These are phyloP conservation scores for Xestia rhomboidea DNA, from an alignment of 2,888 invertebrate genomes.

Conservation along the genomic window DNA sequence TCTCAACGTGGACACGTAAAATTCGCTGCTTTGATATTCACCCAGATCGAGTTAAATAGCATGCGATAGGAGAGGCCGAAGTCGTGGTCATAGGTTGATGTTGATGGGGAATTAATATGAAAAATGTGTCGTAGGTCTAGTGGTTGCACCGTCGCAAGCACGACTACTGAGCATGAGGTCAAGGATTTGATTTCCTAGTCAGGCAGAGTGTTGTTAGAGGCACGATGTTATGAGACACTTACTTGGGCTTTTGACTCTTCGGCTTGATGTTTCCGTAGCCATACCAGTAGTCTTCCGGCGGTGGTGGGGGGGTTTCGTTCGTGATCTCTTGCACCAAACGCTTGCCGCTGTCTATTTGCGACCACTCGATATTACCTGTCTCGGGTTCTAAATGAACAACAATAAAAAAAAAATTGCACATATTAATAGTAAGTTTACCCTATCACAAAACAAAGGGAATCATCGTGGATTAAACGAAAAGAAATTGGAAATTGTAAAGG, in stretches of 20 bases:
- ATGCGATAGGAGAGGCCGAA: background rate
- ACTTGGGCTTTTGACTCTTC: slow-evolving; percentile 42
- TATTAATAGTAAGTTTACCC: background rate
- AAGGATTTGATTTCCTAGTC: background rate
- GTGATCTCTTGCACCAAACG: slow-evolving; percentile 84
- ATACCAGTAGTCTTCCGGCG: slow-evolving; percentile 79
- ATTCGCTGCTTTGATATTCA: too few species aligned
- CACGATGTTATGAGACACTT: slow-evolving; percentile 5
- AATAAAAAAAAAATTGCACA: background rate
- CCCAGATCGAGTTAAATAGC: background rate
- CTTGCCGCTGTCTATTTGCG: slow-evolving; percentile 75
- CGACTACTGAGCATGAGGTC: background rate
- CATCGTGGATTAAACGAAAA: background rate
- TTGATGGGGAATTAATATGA: background rate
- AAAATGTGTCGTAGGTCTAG: too few species aligned
- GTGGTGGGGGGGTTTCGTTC: slow-evolving; percentile 68
- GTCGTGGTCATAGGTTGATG: background rate
- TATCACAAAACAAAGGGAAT: background rate
- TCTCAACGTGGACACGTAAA: too few species aligned
- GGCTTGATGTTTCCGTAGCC: slow-evolving; percentile 74
- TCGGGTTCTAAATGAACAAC: slow-evolving; percentile 60
- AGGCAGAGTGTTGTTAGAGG: background rate
- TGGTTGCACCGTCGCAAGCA: background rate
- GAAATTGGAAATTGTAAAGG: background rate
- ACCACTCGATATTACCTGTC: slow-evolving; percentile 84